A percentile compares a stretch with the other conserved stretches of the same genome.
Conservation (phyloP, 2,888 invertebrate genomes). For the Gonocerus acuteangulatus region DNA sequence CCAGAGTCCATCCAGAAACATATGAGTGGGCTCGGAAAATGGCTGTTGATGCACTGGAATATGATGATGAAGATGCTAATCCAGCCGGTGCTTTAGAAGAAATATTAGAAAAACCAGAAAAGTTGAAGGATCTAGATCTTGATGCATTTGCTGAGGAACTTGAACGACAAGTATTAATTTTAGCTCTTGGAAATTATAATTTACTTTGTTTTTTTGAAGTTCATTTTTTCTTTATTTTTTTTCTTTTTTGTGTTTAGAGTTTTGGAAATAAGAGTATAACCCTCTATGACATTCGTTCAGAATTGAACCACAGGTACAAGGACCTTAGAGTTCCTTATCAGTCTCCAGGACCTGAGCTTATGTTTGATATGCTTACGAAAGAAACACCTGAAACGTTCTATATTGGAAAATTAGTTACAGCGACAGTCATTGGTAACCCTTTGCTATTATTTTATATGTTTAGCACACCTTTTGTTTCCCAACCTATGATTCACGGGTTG, state of each 20-base stretch:
- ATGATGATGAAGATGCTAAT: conserved; percentile 93
- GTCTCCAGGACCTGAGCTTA: conserved; percentile 73
- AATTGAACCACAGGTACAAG: conserved; percentile 87
- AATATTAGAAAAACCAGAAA: conserved; percentile 89
- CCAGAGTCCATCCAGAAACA: conserved; percentile 96
- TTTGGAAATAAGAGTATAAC: conserved; percentile 88
- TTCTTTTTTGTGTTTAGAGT: conserved; percentile 48
- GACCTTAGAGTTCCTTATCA: conserved; percentile 73
- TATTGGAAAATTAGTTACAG: conserved; percentile 76
- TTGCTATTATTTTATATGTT: neutral
- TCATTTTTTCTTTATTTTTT: neutral
- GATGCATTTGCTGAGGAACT: conserved; percentile 98
- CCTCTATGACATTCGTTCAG: conserved; percentile 91
- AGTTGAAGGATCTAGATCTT: conserved; percentile 89
- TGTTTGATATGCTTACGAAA: conserved; percentile 92
- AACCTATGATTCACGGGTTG: too few relatives aligned
- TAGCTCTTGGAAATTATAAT: too few relatives aligned
- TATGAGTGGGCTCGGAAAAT: conserved; percentile 99
- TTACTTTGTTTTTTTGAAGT: neutral
- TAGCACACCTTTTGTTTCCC: too few relatives aligned
- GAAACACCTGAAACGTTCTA: conserved; percentile 92
- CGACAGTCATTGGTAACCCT: conserved; percentile 55
- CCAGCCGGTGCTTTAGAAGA: conserved; percentile 96
- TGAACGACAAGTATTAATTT: conserved; percentile 80
- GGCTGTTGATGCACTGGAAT: conserved; percentile 98